phyloP scores from a whole-genome alignment of 2,888 invertebrate genomes.

The Leucoma salicis region DNA sequence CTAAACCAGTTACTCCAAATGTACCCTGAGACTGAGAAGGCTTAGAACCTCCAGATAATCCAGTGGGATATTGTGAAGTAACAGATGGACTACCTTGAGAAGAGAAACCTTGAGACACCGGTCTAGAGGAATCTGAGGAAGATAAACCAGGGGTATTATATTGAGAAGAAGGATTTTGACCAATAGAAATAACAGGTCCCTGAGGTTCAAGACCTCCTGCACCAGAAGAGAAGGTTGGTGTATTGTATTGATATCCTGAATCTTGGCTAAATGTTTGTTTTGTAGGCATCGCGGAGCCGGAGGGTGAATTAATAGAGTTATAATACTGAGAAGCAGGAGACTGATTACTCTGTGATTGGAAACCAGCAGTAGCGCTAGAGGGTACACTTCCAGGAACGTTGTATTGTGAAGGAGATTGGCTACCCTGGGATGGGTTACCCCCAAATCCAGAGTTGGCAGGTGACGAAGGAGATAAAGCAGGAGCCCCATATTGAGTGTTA shows the following conservation, averaged over 20 bases:
- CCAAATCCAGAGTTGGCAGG: conserved; percentile 12
- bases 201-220: not conserved
- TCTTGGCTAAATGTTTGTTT: not conserved
- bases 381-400: not conserved
- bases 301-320: not conserved
- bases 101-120: conserved; percentile 18
- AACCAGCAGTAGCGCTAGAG: not conserved
- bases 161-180: conserved; percentile 7
- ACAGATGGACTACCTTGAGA: conserved; percentile 8
- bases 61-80: conserved; percentile 15
- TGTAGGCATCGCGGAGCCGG: not conserved
- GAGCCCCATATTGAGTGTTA: conserved; percentile 13
- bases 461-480: conserved; percentile 7
- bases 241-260: conserved; percentile 18
- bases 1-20: not conserved
- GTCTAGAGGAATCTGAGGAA: conserved; percentile 11
- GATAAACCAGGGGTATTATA: conserved; percentile 6
- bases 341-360: too few species aligned
- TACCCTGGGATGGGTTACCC: conserved; percentile 9
- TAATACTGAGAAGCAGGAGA: not conserved
- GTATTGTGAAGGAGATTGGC: conserved; percentile 11
- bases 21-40: conserved; percentile 7
- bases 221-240: conserved; percentile 7
- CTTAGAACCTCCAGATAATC: not conserved
- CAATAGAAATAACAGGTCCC: not conserved